Evolutionary conservation across 1,140 invertebrate genomes (phyloP), one percentile per base, ranked within the genome.

Genomic region (Hermetia illucens): DNA sequence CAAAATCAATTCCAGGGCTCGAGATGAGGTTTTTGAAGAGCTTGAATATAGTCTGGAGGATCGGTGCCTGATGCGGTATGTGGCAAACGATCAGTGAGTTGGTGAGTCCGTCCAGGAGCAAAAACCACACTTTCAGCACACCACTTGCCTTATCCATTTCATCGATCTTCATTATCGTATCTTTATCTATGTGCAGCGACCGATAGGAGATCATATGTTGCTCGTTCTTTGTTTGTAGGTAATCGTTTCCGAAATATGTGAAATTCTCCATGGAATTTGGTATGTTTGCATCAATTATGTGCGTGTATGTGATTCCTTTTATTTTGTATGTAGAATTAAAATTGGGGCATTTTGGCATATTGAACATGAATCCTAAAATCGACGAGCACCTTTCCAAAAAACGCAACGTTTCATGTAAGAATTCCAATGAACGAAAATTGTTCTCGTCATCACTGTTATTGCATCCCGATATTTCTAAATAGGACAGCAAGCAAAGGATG

Each of bases 331-430:
- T 82, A 9, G 89, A 80, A 57, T 90, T 86, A 52, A 95, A 93
- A 33, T 85, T 81, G 1, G 89, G 90, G 59, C 87, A 92, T 44
- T 86, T 86, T 13, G 88, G 88, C 88, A 95, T 93, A 50, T 79
- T 78, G 59, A 87, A 90, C 86, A 94, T 93, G 46, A 85, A 84
- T 2, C 81, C 77, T 20, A 95, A 63, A 41, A 93, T 92, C 40
- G 78, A 74, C 43, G 79, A 82, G 54, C 86, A 92, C 44, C 75
- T 82, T 47, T 87, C 72, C 12, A 94, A 64, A 48, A 91, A 87
- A 43, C 82, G 82, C 2, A 95, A 58, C 4, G 87, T 85, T 48
- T 90, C 85, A 29, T 84, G 70, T 47, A 85, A 85, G 41, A 92
- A 71, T 52, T 84, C 77, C 2, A 76, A 64, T 0, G 68, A 69